Evolutionary conservation across 1,140 invertebrate genomes (phyloP).

Genomic region (Zeugodacus cucurbitae): DNA sequence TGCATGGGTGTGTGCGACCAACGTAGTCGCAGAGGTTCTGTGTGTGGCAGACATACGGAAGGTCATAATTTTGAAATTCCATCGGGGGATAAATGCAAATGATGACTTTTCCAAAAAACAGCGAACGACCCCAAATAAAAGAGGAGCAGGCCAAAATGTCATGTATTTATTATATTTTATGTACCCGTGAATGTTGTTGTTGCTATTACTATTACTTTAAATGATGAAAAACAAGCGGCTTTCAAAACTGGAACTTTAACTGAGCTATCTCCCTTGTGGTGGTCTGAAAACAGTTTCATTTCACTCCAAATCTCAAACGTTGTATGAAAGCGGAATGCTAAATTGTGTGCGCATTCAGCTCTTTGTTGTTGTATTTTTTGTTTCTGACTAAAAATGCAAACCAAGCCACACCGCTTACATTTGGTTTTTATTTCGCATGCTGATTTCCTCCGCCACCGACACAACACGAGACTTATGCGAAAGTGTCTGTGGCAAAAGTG

Average conservation of each 20-base stretch:
- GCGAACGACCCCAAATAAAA: too few species aligned
- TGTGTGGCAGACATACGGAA: too few species aligned
- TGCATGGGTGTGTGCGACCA: too few species aligned
- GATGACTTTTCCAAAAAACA: too few species aligned
- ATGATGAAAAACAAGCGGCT: neutral
- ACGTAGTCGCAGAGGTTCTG: too few species aligned
- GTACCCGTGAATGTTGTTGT: too few species aligned
- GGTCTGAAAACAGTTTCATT: neutral
- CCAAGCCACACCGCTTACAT: neutral
- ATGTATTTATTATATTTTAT: too few species aligned
- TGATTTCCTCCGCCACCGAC: neutral
- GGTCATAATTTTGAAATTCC: too few species aligned
- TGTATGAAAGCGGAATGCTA: neutral
- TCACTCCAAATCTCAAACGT: neutral
- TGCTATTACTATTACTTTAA: too few species aligned
- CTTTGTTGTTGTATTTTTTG: neutral
- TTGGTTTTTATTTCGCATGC: neutral
- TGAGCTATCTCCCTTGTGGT: neutral
- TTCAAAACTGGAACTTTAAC: neutral
- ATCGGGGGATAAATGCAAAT: too few species aligned
- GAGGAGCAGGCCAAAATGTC: too few species aligned
- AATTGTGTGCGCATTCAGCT: neutral
- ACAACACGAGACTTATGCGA: neutral
- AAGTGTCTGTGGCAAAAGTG: neutral
- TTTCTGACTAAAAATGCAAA: neutral